Evolutionary conservation across 2,113 vertebrate genomes (phyloP).

Genomic region (Scomber scombrus): DNA sequence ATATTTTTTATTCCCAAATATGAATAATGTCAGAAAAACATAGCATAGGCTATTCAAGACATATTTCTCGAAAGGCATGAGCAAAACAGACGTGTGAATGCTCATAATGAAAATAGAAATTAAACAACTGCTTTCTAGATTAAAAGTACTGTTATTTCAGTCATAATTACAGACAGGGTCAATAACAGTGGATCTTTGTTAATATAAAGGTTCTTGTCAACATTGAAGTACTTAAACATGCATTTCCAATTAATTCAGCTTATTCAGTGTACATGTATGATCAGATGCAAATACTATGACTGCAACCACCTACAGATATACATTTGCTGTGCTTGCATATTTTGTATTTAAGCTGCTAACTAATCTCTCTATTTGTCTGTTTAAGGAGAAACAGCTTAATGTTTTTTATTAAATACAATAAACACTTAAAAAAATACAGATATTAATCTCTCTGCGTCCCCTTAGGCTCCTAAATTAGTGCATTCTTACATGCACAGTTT

Average conservation of each 20-base stretch:
- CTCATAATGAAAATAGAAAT: background rate
- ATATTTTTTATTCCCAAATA: no score
- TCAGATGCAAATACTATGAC: no score
- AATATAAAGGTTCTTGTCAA: background rate
- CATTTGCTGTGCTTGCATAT: no score
- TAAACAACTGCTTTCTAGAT: background rate
- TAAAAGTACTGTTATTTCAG: background rate
- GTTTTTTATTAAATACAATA: background rate
- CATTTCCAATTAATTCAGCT: background rate
- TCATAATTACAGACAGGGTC: background rate
- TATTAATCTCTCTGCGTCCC: constrained; percentile 12
- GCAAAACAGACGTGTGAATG: background rate
- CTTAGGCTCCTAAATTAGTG: constrained; percentile 40
- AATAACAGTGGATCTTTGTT: background rate
- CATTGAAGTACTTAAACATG: background rate
- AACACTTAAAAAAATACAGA: background rate
- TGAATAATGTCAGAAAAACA: no score
- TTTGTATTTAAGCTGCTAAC: no score
- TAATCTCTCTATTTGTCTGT: background rate
- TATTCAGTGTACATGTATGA: no score
- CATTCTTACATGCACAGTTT: constrained; percentile 67
- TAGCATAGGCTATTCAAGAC: no score
- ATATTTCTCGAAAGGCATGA: no score
- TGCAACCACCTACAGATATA: no score
- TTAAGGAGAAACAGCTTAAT: no score